A percentile compares a stretch with the other conserved stretches of the same genome.
These are phyloP conservation scores for Drosophila antonietae DNA, from an alignment of 2,888 invertebrate genomes.

Conservation along the genomic window DNA sequence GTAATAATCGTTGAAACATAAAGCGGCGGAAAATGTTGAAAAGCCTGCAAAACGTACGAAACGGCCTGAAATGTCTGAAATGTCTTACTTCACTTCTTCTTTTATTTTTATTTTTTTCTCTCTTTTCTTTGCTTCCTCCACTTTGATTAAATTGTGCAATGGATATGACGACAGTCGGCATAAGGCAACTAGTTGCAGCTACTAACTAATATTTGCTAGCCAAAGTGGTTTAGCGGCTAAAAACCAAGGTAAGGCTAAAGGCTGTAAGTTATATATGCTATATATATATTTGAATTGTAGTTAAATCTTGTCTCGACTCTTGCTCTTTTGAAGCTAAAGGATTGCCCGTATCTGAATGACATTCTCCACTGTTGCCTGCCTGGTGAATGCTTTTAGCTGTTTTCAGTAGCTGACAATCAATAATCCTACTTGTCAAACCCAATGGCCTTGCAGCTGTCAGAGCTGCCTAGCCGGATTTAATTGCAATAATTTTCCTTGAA, in stretches of 20 bases:
- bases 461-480: neutral
- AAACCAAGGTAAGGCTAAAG: neutral
- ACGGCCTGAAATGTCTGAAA: constrained; percentile 50
- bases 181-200: constrained; percentile 18
- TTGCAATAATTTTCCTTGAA: neutral
- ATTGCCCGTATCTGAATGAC: neutral
- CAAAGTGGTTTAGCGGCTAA: neutral
- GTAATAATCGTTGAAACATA: constrained; percentile 76
- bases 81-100: constrained; percentile 62
- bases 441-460: constrained; percentile 4
- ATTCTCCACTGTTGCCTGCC: neutral
- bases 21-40: constrained; percentile 72
- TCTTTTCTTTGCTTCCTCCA: constrained; percentile 4
- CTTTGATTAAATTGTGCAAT: constrained; percentile 64
- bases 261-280: too few relatives aligned
- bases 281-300: neutral
- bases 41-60: constrained; percentile 57
- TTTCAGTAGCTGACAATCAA: too few relatives aligned
- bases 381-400: neutral
- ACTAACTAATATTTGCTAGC: constrained; percentile 6
- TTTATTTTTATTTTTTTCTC: neutral
- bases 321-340: neutral
- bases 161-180: constrained; percentile 52
- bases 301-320: neutral
- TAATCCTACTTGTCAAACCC: neutral